A percentile compares a stretch with the other conserved stretches of the same genome.
These are phyloP conservation scores for Sturmia bella DNA, from an alignment of 2,888 invertebrate species.

Conservation along the genomic window DNA sequence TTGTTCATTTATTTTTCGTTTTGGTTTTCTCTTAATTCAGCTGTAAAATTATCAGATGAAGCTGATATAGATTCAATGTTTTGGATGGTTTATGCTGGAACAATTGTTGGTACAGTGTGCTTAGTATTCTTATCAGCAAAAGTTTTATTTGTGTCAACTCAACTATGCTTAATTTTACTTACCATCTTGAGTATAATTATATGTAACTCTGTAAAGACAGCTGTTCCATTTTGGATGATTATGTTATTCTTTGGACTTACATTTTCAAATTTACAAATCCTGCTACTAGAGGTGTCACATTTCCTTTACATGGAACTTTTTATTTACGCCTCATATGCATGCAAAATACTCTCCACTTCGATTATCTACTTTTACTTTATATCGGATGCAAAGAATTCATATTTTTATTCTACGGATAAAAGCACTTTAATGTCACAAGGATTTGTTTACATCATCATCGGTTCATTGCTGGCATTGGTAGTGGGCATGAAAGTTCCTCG, in stretches of 20 bases:
- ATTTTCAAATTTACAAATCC: slow-evolving; percentile 76
- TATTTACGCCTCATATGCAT: slow-evolving; percentile 74
- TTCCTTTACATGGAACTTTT: slow-evolving; percentile 76
- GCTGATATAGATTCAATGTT: slow-evolving; percentile 75
- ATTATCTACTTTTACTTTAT: slow-evolving; percentile 78
- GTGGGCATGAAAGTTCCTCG: slow-evolving; percentile 79
- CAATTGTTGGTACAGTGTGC: slow-evolving; percentile 70
- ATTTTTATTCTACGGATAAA: slow-evolving; percentile 77
- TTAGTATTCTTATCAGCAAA: slow-evolving; percentile 76
- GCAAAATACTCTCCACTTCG: slow-evolving; percentile 75
- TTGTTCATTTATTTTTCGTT: slow-evolving; percentile 78
- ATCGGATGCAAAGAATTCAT: slow-evolving; percentile 75
- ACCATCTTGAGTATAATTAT: slow-evolving; percentile 77
- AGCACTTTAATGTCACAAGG: slow-evolving; percentile 79
- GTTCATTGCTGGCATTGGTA: slow-evolving; percentile 76
- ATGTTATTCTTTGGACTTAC: slow-evolving; percentile 77
- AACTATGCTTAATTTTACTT: slow-evolving; percentile 73
- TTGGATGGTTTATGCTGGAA: slow-evolving; percentile 77
- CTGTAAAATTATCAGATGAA: slow-evolving; percentile 73
- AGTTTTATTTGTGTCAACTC: slow-evolving; percentile 76
- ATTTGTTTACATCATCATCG: slow-evolving; percentile 78
- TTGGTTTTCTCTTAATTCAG: slow-evolving; percentile 78
- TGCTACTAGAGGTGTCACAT: slow-evolving; percentile 77
- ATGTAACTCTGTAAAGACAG: slow-evolving; percentile 72
- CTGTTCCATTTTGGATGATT: slow-evolving; percentile 77